Evolutionary conservation across 2,888 invertebrate species (phyloP).

Genomic region (Eristalis pertinax): DNA sequence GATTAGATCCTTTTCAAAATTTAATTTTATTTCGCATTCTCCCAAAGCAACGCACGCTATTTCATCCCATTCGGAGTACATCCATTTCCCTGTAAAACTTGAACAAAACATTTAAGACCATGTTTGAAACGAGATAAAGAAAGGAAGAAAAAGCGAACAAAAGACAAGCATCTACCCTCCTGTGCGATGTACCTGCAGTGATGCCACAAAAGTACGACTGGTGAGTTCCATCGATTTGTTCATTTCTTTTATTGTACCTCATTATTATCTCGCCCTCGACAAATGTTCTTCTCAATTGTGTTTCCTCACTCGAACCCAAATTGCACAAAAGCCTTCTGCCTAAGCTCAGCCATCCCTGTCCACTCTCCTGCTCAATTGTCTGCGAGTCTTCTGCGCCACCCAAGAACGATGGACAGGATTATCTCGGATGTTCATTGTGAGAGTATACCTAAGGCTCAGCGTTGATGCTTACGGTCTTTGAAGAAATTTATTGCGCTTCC

Average conservation of each 20-base stretch:
- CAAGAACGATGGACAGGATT: slow-evolving; percentile 43
- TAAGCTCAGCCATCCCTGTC: background rate
- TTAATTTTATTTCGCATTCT: background rate
- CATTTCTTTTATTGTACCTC: slow-evolving; percentile 55
- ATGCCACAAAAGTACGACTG: slow-evolving; percentile 26
- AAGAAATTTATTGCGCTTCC: slow-evolving; percentile 65
- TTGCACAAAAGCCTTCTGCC: slow-evolving; percentile 47
- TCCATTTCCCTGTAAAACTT: slow-evolving; percentile 42
- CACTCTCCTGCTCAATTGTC: slow-evolving; percentile 27
- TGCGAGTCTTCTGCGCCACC: slow-evolving; percentile 33
- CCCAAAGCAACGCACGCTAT: background rate
- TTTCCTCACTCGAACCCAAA: slow-evolving; percentile 38
- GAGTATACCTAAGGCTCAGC: slow-evolving; percentile 47
- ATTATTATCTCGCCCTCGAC: slow-evolving; percentile 50
- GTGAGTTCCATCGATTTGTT: slow-evolving; percentile 57
- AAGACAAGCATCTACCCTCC: slow-evolving; percentile 16
- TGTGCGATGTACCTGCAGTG: slow-evolving; percentile 33
- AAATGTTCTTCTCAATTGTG: slow-evolving; percentile 56
- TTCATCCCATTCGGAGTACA: slow-evolving; percentile 29
- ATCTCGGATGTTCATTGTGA: slow-evolving; percentile 31
- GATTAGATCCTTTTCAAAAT: slow-evolving; percentile 28
- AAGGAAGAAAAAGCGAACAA: slow-evolving; percentile 2
- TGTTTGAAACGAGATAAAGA: slow-evolving; percentile 9
- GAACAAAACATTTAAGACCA: slow-evolving; percentile 49
- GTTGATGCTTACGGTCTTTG: slow-evolving; percentile 34